Evolutionary conservation across 2,797 vertebrate species (phyloP).

Genomic region (Poeciliopsis presidionis): DNA sequence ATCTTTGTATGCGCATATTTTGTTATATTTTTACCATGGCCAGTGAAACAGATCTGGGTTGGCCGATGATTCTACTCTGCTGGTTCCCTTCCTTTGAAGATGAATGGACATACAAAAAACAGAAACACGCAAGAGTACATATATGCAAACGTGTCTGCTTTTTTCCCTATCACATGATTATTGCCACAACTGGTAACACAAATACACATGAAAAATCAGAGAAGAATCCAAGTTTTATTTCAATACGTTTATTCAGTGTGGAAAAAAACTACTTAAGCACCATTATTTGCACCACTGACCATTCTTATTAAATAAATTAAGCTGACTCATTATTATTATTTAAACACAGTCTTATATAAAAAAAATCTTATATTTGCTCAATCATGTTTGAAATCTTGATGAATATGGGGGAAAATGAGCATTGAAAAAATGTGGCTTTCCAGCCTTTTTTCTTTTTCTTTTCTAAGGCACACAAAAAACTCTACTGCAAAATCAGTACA

Average conservation of each 20-base stretch:
- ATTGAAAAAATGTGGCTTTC: background rate
- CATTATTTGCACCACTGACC: background rate
- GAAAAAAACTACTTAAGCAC: background rate
- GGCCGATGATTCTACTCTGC: conserved; percentile 54
- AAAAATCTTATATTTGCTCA: background rate
- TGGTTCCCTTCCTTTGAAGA: conserved; percentile 58
- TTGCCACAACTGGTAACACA: background rate
- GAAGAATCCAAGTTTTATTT: background rate
- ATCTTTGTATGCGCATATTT: conserved; percentile 81
- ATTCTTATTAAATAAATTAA: background rate
- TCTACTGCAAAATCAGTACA: background rate
- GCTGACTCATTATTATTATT: background rate
- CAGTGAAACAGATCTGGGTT: conserved; percentile 75
- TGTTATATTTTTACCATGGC: conserved; percentile 80
- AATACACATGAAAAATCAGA: background rate
- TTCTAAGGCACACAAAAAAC: background rate
- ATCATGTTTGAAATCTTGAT: background rate
- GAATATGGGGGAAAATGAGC: no score
- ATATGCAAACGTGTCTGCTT: background rate
- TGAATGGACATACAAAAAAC: conserved; percentile 23
- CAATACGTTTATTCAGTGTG: background rate
- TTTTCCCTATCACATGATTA: background rate
- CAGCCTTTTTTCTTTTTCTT: background rate
- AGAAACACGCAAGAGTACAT: conserved; percentile 21
- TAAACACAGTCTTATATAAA: background rate